Percentiles rank a stretch among this genome's conserved stretches.
phyloP scores from a whole-genome alignment of 2,888 invertebrate genomes.

The Cepaea hortensis region DNA sequence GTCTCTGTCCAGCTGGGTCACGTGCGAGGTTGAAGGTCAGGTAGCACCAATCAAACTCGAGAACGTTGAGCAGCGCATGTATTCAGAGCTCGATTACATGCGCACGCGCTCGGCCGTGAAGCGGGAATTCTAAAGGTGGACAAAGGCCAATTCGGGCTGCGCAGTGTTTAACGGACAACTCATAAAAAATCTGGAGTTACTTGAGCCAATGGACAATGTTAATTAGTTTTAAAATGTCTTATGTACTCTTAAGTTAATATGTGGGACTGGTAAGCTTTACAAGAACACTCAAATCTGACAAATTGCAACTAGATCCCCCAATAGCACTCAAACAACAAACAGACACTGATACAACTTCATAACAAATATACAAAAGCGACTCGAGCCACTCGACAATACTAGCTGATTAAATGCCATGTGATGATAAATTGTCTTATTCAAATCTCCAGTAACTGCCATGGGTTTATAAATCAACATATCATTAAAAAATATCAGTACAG shows the following conservation, averaged over 20 bases:
- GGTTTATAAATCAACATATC: no score
- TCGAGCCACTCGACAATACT: no score
- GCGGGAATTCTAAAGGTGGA: constrained; percentile 8
- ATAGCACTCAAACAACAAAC: no score
- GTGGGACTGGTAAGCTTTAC: background rate
- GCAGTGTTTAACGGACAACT: background rate
- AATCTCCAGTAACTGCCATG: no score
- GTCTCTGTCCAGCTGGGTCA: constrained; percentile 35
- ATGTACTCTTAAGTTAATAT: background rate
- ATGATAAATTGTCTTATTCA: no score
- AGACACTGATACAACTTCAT: no score
- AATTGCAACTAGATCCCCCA: no score
- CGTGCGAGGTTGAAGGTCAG: constrained; percentile 44
- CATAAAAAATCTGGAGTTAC: constrained; percentile 4
- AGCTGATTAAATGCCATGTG: no score
- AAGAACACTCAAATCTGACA: background rate
- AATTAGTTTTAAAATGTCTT: background rate
- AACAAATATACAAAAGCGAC: no score
- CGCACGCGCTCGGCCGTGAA: constrained; percentile 8
- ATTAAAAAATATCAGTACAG: no score
- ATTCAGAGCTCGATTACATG: constrained; percentile 34
- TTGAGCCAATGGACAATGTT: background rate
- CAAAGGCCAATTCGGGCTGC: constrained; percentile 1
- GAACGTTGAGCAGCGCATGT: constrained; percentile 27
- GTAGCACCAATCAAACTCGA: constrained; percentile 45